These are phyloP conservation scores for Lepidostoma basale DNA, from an alignment of 1,140 invertebrate genomes.

Conservation along the genomic window DNA sequence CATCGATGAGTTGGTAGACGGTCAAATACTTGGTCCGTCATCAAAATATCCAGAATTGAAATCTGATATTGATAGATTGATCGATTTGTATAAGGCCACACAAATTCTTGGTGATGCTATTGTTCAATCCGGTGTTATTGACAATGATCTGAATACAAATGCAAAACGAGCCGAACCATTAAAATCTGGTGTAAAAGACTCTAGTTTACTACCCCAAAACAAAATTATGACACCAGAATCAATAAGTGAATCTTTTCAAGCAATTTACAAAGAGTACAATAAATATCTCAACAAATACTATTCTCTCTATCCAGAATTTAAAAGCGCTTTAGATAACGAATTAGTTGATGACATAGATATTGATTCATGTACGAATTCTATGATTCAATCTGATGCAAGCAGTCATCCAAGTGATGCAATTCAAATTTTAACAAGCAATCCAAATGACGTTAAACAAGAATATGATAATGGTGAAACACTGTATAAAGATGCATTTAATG, in stretches of 20 bases:
- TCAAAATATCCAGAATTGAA: neutral
- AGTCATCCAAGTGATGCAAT: too few relatives aligned
- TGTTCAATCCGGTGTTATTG: neutral
- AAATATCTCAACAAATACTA: constrained; percentile 32
- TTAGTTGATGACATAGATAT: too few relatives aligned
- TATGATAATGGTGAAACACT: too few relatives aligned
- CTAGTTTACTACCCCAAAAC: neutral
- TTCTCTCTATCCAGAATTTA: constrained; percentile 3
- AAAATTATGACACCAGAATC: constrained; percentile 3
- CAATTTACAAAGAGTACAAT: constrained; percentile 28
- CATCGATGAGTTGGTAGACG: neutral
- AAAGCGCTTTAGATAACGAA: too few relatives aligned
- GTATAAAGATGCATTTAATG: too few relatives aligned
- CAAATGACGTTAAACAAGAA: too few relatives aligned
- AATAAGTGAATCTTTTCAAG: neutral
- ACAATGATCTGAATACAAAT: neutral
- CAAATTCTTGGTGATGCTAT: neutral
- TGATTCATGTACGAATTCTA: too few relatives aligned
- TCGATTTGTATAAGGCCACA: neutral
- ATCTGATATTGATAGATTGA: neutral
- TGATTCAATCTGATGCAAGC: too few relatives aligned
- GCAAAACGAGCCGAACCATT: neutral
- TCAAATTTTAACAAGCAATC: too few relatives aligned
- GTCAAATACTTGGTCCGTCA: too few relatives aligned
- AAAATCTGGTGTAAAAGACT: neutral